Evolutionary conservation across 2,888 invertebrate species (phyloP).

Genomic region (Apamea monoglypha): DNA sequence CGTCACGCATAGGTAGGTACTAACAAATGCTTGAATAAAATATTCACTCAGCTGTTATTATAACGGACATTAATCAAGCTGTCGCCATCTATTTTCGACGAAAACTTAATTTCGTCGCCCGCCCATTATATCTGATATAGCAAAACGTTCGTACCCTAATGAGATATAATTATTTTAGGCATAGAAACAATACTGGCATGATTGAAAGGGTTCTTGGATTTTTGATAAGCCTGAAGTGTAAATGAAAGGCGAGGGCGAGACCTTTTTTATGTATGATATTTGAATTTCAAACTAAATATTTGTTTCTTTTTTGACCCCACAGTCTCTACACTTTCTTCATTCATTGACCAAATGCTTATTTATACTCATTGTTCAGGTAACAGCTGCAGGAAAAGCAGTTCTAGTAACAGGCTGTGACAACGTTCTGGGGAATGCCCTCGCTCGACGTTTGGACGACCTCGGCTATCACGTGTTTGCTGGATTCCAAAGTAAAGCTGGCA

Average conservation of each 20-base stretch:
- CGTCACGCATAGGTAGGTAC: constrained; percentile 81
- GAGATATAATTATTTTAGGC: constrained; percentile 70
- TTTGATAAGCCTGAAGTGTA: constrained; percentile 45
- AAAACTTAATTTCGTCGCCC: constrained; percentile 83
- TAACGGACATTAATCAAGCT: constrained; percentile 86
- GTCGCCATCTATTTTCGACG: constrained; percentile 84
- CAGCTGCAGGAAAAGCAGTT: constrained; percentile 95
- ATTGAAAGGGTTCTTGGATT: constrained; percentile 55
- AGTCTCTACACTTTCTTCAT: neutral
- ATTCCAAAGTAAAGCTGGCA: constrained; percentile 92
- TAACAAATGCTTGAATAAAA: constrained; percentile 82
- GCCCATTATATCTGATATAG: constrained; percentile 72
- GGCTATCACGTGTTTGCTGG: constrained; percentile 97
- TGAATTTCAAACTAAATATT: constrained; percentile 31
- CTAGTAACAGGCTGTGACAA: constrained; percentile 96
- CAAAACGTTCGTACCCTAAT: constrained; percentile 69
- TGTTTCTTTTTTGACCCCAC: constrained; percentile 8
- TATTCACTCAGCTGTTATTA: constrained; percentile 85
- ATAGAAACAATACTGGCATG: constrained; percentile 64
- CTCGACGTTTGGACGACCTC: constrained; percentile 94
- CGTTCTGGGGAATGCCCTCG: constrained; percentile 93
- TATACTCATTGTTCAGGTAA: constrained; percentile 91
- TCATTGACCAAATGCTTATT: constrained; percentile 27
- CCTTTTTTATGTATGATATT: constrained; percentile 25
- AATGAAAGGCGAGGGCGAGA: constrained; percentile 45